Percentiles rank a stretch among this genome's conserved stretches.
These are phyloP conservation scores for Pristionchus mayeri DNA, from an alignment of 2,888 invertebrate genomes.

Conservation along the genomic window DNA sequence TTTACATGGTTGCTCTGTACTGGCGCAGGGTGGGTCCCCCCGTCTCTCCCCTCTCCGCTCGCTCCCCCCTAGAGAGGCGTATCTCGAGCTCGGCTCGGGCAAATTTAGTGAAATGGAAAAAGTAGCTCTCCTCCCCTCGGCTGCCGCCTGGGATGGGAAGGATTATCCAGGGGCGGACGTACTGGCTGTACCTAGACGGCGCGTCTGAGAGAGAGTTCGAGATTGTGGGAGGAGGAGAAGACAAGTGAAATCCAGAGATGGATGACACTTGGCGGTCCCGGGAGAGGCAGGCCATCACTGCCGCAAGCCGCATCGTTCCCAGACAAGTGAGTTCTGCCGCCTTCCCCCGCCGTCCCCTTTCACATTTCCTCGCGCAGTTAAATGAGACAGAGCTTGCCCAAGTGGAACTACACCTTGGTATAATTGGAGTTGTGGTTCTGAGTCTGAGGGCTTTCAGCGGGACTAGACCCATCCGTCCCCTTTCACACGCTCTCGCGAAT, in stretches of 20 bases:
- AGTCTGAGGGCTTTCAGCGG: too few relatives aligned
- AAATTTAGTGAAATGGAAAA: slow-evolving; percentile 44
- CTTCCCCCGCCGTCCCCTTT: too few relatives aligned
- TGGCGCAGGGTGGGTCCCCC: not conserved
- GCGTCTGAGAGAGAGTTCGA: not conserved
- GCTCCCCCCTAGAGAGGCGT: slow-evolving; percentile 3
- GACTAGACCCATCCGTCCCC: too few relatives aligned
- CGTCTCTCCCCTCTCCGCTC: not conserved
- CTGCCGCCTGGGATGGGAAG: not conserved
- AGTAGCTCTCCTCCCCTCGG: slow-evolving; percentile 32
- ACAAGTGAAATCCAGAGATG: slow-evolving; percentile 37
- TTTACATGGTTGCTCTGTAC: slow-evolving; percentile 12
- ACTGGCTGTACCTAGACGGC: too few relatives aligned
- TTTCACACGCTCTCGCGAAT: too few relatives aligned
- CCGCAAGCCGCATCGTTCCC: not conserved
- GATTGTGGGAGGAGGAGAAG: slow-evolving; percentile 6
- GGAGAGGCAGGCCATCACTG: slow-evolving; percentile 13
- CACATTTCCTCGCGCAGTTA: too few relatives aligned
- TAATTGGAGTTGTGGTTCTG: too few relatives aligned
- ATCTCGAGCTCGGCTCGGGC: not conserved
- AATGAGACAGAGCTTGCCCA: too few relatives aligned
- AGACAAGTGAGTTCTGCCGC: slow-evolving; percentile 19
- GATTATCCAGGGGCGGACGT: not conserved
- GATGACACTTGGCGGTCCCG: slow-evolving; percentile 41
- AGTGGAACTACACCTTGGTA: too few relatives aligned